Evolutionary conservation across 2,888 invertebrate genomes (phyloP).

Genomic region (Trimorus sp.): DNA sequence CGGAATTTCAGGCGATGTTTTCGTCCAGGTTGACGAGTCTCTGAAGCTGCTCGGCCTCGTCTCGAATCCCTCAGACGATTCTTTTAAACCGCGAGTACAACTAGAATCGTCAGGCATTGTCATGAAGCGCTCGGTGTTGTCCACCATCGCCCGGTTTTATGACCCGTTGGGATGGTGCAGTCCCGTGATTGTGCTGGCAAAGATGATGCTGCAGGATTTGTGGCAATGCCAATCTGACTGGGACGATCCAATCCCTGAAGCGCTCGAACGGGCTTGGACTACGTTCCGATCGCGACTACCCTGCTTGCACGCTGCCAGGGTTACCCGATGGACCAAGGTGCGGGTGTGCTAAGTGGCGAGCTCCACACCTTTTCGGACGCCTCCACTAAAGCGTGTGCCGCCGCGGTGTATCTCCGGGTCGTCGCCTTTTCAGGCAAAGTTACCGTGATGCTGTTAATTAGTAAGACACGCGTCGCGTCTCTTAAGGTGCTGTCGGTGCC

Average conservation of each 20-base stretch:
- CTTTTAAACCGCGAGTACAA: not conserved
- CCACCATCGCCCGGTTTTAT: conserved; percentile 36
- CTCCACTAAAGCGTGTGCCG: not conserved
- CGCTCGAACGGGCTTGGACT: not conserved
- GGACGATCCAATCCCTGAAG: too few relatives aligned
- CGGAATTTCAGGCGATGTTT: conserved; percentile 16
- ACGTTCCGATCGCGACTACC: not conserved
- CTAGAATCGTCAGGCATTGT: not conserved
- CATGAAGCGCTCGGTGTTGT: conserved; percentile 36
- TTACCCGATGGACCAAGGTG: not conserved
- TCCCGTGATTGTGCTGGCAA: conserved; percentile 26
- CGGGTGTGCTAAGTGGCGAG: not conserved
- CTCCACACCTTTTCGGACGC: conserved; percentile 7
- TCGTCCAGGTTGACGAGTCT: not conserved
- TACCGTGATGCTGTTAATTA: too few relatives aligned
- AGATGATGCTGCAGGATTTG: conserved; percentile 15
- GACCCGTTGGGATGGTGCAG: conserved; percentile 49
- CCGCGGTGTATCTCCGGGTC: not conserved
- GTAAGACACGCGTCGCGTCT: not conserved
- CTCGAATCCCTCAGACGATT: not conserved
- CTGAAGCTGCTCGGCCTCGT: not conserved
- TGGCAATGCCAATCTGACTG: not conserved
- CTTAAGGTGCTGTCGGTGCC: not conserved
- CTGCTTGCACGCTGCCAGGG: not conserved
- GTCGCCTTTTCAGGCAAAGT: too few relatives aligned